Percentiles rank a stretch among this genome's conserved stretches.
phyloP scores from a whole-genome alignment of 2,113 vertebrate genomes.

The Xyrauchen texanus region DNA sequence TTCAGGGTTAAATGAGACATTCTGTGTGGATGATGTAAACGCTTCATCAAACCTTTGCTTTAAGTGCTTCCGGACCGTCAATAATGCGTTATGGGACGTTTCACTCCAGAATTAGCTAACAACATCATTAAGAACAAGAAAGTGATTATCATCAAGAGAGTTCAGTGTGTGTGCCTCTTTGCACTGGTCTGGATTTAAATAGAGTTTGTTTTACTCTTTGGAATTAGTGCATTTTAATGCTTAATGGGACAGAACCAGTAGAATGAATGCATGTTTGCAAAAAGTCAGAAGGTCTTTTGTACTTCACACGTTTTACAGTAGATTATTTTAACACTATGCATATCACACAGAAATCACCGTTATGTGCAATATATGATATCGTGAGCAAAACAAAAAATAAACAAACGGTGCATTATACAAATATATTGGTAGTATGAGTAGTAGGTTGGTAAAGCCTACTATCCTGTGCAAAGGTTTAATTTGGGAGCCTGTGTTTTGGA shows the following conservation, averaged over 20 bases:
- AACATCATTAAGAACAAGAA: constrained; percentile 4
- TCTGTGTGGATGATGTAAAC: constrained; percentile 16
- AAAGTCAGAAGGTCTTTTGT: too few species aligned
- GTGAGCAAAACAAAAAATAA: too few species aligned
- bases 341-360: too few species aligned
- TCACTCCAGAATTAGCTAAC: too few species aligned
- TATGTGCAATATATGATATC: too few species aligned
- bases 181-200: neutral
- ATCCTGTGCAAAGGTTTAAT: too few species aligned
- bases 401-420: too few species aligned
- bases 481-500: too few species aligned
- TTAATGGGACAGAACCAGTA: neutral
- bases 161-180: neutral
- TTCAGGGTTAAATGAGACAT: constrained; percentile 43
- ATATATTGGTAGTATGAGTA: too few species aligned
- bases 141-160: neutral
- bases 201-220: neutral
- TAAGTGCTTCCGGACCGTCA: constrained; percentile 24
- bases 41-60: constrained; percentile 24
- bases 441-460: too few species aligned
- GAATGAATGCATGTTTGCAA: neutral
- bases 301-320: too few species aligned
- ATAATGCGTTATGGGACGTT: neutral
- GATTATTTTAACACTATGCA: too few species aligned
- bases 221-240: neutral